Conservation (phyloP, 1,140 invertebrate genomes). For the Bombus turneri region DNA sequence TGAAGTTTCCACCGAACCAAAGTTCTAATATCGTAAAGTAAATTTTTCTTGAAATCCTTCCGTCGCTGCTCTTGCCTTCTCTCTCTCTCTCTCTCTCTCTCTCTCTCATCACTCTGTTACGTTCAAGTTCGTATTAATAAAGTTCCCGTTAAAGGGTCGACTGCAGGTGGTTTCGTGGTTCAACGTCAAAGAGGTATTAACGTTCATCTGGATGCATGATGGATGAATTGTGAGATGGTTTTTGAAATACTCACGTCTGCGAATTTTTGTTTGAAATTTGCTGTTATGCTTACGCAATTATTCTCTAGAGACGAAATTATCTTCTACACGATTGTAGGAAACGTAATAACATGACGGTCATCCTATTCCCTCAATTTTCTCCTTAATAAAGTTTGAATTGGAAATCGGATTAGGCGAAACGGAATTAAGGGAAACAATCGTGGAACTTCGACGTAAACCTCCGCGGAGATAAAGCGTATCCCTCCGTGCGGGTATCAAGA, state of each 20-base stretch:
- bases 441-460: neutral
- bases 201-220: neutral
- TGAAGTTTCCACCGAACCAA: neutral
- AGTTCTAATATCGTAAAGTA: slow-evolving; percentile 29
- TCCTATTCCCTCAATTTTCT: neutral
- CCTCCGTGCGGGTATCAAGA: slow-evolving; percentile 14
- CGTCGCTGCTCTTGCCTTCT: neutral
- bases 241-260: neutral
- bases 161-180: neutral
- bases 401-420: neutral
- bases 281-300: neutral
- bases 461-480: neutral
- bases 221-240: neutral
- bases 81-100: no score
- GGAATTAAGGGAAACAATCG: slow-evolving; percentile 14
- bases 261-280: neutral
- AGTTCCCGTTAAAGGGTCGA: neutral
- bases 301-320: no score
- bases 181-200: neutral
- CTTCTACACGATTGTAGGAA: neutral
- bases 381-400: neutral
- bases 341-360: neutral
- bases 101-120: neutral
- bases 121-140: slow-evolving; percentile 32
- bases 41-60: slow-evolving; percentile 30